These are phyloP conservation scores for Phylloscopus trochilus DNA, from an alignment of 2,113 vertebrate species.

Conservation along the genomic window DNA sequence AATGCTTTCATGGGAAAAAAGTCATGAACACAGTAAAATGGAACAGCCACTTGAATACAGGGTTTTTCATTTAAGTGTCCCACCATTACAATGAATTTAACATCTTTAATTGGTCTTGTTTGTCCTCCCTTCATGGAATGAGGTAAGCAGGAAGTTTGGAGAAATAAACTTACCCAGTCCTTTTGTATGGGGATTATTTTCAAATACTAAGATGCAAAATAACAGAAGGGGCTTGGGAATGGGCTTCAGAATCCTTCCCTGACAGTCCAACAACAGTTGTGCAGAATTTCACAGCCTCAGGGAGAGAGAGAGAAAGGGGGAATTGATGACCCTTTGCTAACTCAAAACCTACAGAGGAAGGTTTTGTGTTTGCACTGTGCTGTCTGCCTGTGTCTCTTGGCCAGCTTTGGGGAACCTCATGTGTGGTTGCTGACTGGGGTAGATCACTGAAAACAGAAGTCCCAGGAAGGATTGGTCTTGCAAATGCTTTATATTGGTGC, in stretches of 20 bases:
- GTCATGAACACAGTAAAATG: background rate
- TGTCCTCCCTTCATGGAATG: background rate
- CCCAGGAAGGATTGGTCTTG: background rate
- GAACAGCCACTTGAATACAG: background rate
- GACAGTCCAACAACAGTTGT: background rate
- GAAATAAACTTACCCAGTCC: background rate
- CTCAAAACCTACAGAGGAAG: background rate
- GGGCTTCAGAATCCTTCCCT: background rate
- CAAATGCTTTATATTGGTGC: background rate
- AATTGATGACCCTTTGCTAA: background rate
- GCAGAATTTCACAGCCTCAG: background rate
- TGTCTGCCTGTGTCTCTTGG: background rate
- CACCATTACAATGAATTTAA: background rate
- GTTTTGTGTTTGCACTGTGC: background rate
- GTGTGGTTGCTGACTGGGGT: rapidly evolving
- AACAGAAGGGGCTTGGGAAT: background rate
- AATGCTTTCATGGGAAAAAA: background rate
- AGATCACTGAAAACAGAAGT: background rate
- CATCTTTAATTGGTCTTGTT: background rate
- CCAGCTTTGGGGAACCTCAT: background rate
- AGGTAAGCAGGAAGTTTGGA: background rate
- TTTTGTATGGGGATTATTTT: background rate
- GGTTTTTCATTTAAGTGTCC: background rate
- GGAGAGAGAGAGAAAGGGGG: background rate
- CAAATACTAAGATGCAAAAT: background rate